Evolutionary conservation across 1,140 invertebrate genomes (phyloP).

Genomic region (Popillia japonica): DNA sequence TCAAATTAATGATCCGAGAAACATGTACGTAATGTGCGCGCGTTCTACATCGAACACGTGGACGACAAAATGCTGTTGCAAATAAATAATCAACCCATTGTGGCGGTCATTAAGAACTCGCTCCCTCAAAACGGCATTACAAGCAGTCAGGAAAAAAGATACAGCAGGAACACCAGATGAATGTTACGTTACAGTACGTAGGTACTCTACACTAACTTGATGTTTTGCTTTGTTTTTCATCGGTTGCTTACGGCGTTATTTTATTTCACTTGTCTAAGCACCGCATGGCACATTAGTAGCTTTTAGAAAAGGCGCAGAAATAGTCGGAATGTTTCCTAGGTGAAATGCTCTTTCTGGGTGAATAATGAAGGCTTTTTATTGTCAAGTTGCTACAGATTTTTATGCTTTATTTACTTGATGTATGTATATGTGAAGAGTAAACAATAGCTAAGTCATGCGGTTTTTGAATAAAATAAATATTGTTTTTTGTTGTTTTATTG

Average conservation of each 20-base stretch:
- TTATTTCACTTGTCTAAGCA: background rate
- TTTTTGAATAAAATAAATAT: too few species aligned
- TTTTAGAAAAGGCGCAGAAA: background rate
- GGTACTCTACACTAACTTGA: slow-evolving; percentile 3
- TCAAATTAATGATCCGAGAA: slow-evolving; percentile 30
- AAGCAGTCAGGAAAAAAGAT: too few species aligned
- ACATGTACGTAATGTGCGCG: slow-evolving; percentile 7
- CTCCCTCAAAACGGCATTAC: slow-evolving; percentile 18
- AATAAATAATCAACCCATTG: slow-evolving; percentile 32
- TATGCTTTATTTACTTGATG: too few species aligned
- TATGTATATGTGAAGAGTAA: too few species aligned
- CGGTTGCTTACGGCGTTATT: background rate
- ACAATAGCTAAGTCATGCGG: too few species aligned
- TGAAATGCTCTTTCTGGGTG: background rate
- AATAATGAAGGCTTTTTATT: too few species aligned
- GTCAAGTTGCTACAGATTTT: too few species aligned
- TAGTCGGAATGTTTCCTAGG: background rate
- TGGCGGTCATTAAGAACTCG: slow-evolving; percentile 17
- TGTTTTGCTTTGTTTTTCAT: slow-evolving; percentile 18
- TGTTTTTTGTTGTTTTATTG: too few species aligned
- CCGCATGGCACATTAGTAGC: background rate
- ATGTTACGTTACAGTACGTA: slow-evolving; percentile 1
- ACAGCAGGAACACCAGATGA: slow-evolving; percentile 1
- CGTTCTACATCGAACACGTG: slow-evolving; percentile 28
- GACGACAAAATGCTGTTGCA: slow-evolving; percentile 15